Conservation (phyloP, 2,888 invertebrate genomes). For the Acronicta leporina region DNA sequence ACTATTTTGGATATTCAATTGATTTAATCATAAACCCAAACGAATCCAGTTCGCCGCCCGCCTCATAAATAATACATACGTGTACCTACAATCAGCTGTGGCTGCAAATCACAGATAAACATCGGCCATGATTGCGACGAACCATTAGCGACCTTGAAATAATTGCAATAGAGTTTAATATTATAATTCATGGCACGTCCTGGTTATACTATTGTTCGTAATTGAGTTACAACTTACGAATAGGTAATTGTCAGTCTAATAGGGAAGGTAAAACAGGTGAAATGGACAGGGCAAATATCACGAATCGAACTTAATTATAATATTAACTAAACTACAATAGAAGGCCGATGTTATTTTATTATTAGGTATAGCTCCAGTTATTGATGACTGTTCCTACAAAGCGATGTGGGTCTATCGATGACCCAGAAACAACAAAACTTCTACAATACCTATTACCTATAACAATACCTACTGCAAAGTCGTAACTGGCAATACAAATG, state of each 20-base stretch:
- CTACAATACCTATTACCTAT: constrained; percentile 2
- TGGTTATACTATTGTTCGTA: constrained; percentile 20
- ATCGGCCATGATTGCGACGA: constrained; percentile 51
- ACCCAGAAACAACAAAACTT: background rate
- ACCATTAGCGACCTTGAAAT: constrained; percentile 56
- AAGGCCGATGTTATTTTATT: background rate
- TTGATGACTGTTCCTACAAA: background rate
- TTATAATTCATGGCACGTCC: constrained; percentile 33
- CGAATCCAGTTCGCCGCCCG: constrained; percentile 9
- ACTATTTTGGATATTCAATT: constrained; percentile 9
- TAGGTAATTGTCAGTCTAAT: background rate
- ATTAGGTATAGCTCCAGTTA: constrained; percentile 2
- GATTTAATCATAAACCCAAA: constrained; percentile 20
- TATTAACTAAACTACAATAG: no score
- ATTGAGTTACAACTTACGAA: no score
- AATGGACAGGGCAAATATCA: no score
- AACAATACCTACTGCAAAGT: background rate
- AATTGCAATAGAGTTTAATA: constrained; percentile 37
- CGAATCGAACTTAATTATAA: no score
- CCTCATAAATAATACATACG: constrained; percentile 49
- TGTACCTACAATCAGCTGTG: constrained; percentile 35
- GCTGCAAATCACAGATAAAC: constrained; percentile 46
- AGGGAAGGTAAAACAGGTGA: no score
- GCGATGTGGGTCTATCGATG: constrained; percentile 1
- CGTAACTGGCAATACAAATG: background rate